Conservation (phyloP, 2,888 invertebrate genomes). For the Chrysotoxum bicinctum region DNA sequence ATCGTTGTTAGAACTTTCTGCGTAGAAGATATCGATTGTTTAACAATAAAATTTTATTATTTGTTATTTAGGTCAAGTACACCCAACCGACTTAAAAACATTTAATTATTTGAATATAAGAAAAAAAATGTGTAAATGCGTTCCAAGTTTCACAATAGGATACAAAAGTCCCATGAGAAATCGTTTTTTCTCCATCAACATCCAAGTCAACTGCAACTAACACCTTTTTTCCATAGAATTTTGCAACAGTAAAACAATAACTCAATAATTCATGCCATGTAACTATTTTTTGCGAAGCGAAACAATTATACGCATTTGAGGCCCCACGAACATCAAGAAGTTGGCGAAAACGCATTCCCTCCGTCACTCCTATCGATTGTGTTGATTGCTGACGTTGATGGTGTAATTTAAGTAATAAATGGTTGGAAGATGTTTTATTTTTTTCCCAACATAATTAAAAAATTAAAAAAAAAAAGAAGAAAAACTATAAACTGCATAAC, state of each 20-base stretch:
- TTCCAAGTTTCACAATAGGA: neutral
- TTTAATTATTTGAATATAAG: neutral
- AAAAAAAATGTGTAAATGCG: neutral
- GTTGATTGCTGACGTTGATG: neutral
- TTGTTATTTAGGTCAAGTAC: neutral
- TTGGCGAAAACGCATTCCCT: neutral
- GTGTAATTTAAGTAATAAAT: conserved; percentile 12
- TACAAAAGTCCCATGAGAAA: neutral
- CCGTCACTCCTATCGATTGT: neutral
- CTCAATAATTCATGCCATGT: neutral
- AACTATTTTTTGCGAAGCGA: neutral
- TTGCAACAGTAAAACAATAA: conserved; percentile 7
- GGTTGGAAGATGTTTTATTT: neutral
- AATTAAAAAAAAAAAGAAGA: neutral
- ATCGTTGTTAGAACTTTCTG: neutral
- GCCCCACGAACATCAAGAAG: neutral
- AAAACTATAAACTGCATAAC: conserved; percentile 15
- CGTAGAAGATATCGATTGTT: neutral
- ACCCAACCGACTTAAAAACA: neutral
- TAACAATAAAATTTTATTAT: neutral
- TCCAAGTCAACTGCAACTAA: neutral
- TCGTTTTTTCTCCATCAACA: neutral
- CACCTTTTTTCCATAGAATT: neutral
- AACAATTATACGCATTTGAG: neutral
- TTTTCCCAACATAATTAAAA: conserved; percentile 2